Evolutionary conservation across 2,888 invertebrate genomes (phyloP).

Genomic region (Hypomecis atomaria): DNA sequence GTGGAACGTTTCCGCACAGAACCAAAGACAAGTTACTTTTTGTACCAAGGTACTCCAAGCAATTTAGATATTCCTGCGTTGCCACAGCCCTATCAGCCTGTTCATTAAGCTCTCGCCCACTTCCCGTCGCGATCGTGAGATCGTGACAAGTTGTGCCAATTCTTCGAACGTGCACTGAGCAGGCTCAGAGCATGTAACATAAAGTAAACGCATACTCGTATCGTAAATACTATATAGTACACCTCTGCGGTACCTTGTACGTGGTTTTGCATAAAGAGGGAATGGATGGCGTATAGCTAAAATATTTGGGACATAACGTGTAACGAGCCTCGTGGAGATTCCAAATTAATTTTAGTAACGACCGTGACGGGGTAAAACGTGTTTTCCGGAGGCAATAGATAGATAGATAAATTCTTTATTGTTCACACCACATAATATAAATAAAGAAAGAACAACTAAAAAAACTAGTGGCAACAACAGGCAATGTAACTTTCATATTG

Average conservation of each 20-base stretch:
- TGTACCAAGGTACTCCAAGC: too few relatives aligned
- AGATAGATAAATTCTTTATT: too few relatives aligned
- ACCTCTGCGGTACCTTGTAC: background rate
- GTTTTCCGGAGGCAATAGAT: background rate
- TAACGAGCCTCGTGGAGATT: background rate
- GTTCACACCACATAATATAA: too few relatives aligned
- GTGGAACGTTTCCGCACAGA: too few relatives aligned
- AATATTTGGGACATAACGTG: background rate
- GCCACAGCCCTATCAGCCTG: slow-evolving; percentile 16
- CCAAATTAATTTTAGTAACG: slow-evolving; percentile 9
- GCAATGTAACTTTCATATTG: too few relatives aligned
- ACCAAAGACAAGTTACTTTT: too few relatives aligned
- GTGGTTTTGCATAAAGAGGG: slow-evolving; percentile 1
- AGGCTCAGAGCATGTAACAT: background rate
- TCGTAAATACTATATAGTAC: background rate
- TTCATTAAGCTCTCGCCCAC: slow-evolving; percentile 33
- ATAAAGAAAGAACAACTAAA: too few relatives aligned
- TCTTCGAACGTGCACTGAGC: slow-evolving; percentile 15
- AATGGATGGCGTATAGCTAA: background rate
- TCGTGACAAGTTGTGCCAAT: slow-evolving; percentile 34
- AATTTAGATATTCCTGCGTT: background rate
- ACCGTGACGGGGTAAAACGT: background rate
- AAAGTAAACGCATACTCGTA: background rate
- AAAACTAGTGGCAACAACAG: too few relatives aligned
- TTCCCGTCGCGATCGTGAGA: slow-evolving; percentile 34